phyloP scores from a whole-genome alignment of 2,888 invertebrate species.

The Tanytarsus gracilentus region DNA sequence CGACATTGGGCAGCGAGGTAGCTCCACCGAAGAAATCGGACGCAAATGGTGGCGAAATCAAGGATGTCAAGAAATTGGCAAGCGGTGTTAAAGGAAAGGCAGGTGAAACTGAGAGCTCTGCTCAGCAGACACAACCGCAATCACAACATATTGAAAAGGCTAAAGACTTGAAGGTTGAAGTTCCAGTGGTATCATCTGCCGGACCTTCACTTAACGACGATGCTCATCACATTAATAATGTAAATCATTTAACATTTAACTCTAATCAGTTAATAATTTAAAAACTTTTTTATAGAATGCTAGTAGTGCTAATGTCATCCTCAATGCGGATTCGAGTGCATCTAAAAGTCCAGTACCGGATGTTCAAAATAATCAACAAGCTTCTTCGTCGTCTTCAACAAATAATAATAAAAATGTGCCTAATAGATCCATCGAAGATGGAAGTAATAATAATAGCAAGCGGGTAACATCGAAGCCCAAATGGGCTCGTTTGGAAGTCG shows the following conservation, averaged over 20 bases:
- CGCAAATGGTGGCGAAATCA: slow-evolving; percentile 17
- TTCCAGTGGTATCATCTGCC: background rate
- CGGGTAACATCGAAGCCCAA: slow-evolving; percentile 16
- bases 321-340: background rate
- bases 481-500: slow-evolving; percentile 20
- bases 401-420: slow-evolving; percentile 15
- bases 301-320: too few species aligned
- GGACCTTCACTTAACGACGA: background rate
- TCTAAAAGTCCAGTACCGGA: slow-evolving; percentile 5
- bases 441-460: too few species aligned
- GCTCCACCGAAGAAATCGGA: background rate
- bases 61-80: slow-evolving; percentile 4
- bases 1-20: slow-evolving; percentile 1
- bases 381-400: background rate
- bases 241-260: too few species aligned
- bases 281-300: too few species aligned
- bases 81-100: background rate
- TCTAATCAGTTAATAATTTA: too few species aligned
- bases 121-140: background rate
- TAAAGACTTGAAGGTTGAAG: background rate
- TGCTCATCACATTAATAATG: too few species aligned
- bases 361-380: background rate
- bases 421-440: slow-evolving; percentile 18
- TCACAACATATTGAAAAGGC: background rate
- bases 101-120: background rate